Base-by-base conservation (phyloP, 2,888 invertebrate genomes). In the Anaspis maculata region DNA sequence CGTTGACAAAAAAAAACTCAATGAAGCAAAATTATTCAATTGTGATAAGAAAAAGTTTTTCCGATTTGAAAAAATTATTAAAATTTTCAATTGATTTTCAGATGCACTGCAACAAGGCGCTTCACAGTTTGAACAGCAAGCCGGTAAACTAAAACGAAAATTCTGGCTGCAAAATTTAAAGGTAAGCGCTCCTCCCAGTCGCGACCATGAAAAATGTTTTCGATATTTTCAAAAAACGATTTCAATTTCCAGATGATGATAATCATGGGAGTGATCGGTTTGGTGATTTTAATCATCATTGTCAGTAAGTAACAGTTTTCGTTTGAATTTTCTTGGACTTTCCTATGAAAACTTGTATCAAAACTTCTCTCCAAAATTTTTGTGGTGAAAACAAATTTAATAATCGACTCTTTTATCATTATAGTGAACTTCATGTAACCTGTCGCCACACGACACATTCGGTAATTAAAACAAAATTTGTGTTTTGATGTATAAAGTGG, bases 121-220 rank as follows among this genome's bases (percentile, higher is more conserved):
- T 37, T 91, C 92, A 46, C 92, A 94, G 63, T 95, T 95, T 64
- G 94, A 95, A 69, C 92, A 94, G 55, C 92, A 92, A 64, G 94
- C 95, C 48, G 91, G 90, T 44, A 92, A 92, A 72, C 76, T 95
- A 51, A 95, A 95, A 70, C 76, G 91, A 62, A 95, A 95, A 70
- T 94, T 90, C 64, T 95, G 94, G 94, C 84, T 92, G 83, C 91
- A 94, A 70, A 95, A 95, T 70, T 74, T 94, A 67, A 95, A 95
- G 59, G 60, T 58, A 34, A 26, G 34, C 30, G n/a, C 10, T 9
- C n/a, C 12, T 7, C 24, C 13, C 14, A 23, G 15, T 3, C 6
- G 21, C 19, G 12, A 25, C 12, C 12, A 4, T 25, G 25, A 7
- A 6, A 12, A 25, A 27, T 32, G 3, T 11, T 7, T 13, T 13